Base-by-base conservation (phyloP, 1,140 invertebrate species). In the Drosophila erecta region DNA sequence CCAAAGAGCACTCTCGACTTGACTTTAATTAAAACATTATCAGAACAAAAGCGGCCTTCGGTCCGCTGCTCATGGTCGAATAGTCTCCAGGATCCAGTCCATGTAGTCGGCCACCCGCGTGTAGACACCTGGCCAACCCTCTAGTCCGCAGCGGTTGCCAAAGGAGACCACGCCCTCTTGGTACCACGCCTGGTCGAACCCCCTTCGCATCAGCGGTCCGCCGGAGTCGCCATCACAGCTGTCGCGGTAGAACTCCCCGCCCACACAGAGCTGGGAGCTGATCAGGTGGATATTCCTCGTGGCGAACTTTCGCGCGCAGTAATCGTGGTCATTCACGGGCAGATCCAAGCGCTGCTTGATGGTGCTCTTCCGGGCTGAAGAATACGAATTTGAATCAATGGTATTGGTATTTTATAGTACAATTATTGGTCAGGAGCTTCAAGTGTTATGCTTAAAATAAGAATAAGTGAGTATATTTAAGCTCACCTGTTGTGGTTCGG, bases 221-320 rank as follows among this genome's bases (percentile, higher is more conserved):
- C 96, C 96, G 2, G 96, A 96, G 73, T 97, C 96, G 93, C 95
- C 96, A 80, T 94, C 93, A 59, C 96, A 96, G 0, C 95, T 94
- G 70, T 96, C 96, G 78, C 92, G 94, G 76, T 91, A 95, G 54
- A 92, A 94, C 11, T 93, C 91, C 2, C 95, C 95, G 11, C 95
- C 95, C 11, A 95, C 95, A 69, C 95, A 96, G 2, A 96, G 62
- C 75, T 96, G 95, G 1, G 92, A 69, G 0, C 49, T 22, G 41
- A 70, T 65, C 20, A 92, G 51, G 17, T 71, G 67, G 17, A 90
- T 73, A 6, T 55, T 66, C 20, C 78, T 53, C 2, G 71, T 92
- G n/a, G 61, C 65, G 62, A 95, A 95, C 24, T 93, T 94, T 0
- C 58, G 27, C 0, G 56, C 47, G 60, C 95, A 95, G 0, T 92